Conservation (phyloP, 2,888 invertebrate genomes). For the Eurois occulta region DNA sequence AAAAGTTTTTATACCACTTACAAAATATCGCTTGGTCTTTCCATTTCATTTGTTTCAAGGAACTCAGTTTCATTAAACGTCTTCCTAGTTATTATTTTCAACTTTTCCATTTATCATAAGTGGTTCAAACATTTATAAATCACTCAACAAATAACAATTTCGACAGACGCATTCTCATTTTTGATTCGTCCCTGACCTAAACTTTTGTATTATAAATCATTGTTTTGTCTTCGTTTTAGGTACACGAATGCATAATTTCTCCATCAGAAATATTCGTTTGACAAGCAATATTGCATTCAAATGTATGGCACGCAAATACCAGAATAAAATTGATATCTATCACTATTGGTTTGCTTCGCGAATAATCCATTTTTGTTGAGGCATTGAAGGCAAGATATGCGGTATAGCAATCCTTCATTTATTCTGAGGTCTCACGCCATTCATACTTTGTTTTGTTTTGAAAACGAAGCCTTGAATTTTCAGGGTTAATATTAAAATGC, state of each 20-base stretch:
- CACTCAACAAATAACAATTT: constrained; percentile 15
- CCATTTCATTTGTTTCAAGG: constrained; percentile 18
- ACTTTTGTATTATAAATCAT: constrained; percentile 52
- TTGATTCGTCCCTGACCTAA: constrained; percentile 50
- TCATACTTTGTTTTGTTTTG: background rate
- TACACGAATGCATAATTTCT: constrained; percentile 60
- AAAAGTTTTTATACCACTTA: background rate
- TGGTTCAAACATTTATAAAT: constrained; percentile 31
- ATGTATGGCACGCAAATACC: constrained; percentile 55
- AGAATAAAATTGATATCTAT: constrained; percentile 38
- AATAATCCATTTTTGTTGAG: constrained; percentile 15
- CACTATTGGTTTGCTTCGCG: constrained; percentile 17
- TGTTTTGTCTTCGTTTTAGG: constrained; percentile 48
- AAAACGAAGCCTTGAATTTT: background rate
- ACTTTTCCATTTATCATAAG: constrained; percentile 25
- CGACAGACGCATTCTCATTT: constrained; percentile 20
- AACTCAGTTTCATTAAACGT: constrained; percentile 1
- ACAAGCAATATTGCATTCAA: constrained; percentile 59
- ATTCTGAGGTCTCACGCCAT: background rate
- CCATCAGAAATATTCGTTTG: constrained; percentile 49
- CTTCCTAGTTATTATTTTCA: constrained; percentile 9
- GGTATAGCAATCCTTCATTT: background rate
- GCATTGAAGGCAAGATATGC: constrained; percentile 20
- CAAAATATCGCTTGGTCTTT: background rate
- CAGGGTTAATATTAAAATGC: background rate